phyloP scores from a whole-genome alignment of 1,140 invertebrate species.

The Zaprionus inermis region DNA sequence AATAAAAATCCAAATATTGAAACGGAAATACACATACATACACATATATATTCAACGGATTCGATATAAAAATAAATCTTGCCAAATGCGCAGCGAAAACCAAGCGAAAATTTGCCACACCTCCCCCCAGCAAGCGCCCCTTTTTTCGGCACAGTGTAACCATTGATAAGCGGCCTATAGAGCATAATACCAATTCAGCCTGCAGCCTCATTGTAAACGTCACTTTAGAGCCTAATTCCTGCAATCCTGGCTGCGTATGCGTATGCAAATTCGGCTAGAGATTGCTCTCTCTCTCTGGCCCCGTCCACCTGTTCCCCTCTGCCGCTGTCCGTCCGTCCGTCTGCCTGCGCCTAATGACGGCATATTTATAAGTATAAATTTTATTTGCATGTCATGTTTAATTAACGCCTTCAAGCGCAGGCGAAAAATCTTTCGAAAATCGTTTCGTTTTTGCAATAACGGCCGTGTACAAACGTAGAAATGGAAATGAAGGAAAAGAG shows the following conservation, averaged over 20 bases:
- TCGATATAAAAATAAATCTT: constrained; percentile 37
- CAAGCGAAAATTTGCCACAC: constrained; percentile 17
- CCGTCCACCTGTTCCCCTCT: not conserved
- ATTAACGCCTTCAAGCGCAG: constrained; percentile 65
- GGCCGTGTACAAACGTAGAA: too few species aligned
- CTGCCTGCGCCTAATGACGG: constrained; percentile 44
- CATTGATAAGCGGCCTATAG: not conserved
- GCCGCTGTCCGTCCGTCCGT: constrained; percentile 1
- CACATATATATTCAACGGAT: constrained; percentile 1
- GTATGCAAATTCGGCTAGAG: too few species aligned
- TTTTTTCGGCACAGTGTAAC: not conserved
- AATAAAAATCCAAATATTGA: constrained; percentile 51
- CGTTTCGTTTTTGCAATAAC: constrained; percentile 44
- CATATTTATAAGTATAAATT: constrained; percentile 74
- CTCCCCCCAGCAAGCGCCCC: not conserved
- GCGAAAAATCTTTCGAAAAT: constrained; percentile 41
- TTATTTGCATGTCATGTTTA: constrained; percentile 81
- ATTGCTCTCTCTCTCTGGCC: too few species aligned
- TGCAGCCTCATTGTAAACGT: too few species aligned
- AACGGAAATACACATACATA: constrained; percentile 12
- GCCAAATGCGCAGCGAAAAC: constrained; percentile 44
- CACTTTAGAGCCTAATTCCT: not conserved
- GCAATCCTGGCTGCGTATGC: too few species aligned
- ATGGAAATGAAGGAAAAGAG: constrained; percentile 54
- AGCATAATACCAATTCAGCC: not conserved